Percentiles rank a stretch among this genome's conserved stretches.
These are phyloP conservation scores for Hypselothyrea guttata DNA, from an alignment of 2,888 invertebrate species.

Conservation along the genomic window DNA sequence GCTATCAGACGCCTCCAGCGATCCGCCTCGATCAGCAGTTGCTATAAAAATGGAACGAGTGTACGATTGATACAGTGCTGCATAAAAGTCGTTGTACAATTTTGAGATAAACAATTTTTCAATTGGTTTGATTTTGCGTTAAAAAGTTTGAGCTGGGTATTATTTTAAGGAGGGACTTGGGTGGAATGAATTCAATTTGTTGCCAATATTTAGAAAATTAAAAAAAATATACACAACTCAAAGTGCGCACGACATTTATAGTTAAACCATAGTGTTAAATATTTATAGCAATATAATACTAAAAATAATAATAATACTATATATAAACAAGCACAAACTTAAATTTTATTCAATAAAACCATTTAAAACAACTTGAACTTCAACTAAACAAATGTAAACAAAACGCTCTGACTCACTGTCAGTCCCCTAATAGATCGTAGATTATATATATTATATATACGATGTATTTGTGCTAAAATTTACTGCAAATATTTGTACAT, in stretches of 20 bases:
- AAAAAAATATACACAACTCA: constrained; percentile 36
- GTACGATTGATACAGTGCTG: constrained; percentile 54
- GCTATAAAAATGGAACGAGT: constrained; percentile 66
- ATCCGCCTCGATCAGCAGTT: constrained; percentile 78
- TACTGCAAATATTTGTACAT: constrained; percentile 22
- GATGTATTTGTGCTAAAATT: constrained; percentile 29
- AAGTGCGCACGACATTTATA: constrained; percentile 54
- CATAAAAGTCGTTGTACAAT: constrained; percentile 57
- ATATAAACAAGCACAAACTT: constrained; percentile 47
- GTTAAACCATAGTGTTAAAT: constrained; percentile 5
- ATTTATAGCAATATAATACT: constrained; percentile 12
- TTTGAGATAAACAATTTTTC: constrained; percentile 19
- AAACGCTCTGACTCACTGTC: constrained; percentile 21
- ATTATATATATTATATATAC: background rate
- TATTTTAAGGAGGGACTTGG: constrained; percentile 11
- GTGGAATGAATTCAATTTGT: constrained; percentile 25
- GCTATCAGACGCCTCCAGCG: constrained; percentile 80
- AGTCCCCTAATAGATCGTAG: constrained; percentile 1
- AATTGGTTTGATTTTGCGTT: constrained; percentile 63
- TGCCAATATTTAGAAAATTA: constrained; percentile 40
- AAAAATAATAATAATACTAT: constrained; percentile 9
- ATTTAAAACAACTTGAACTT: constrained; percentile 33
- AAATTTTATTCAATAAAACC: constrained; percentile 48
- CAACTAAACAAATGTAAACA: constrained; percentile 21
- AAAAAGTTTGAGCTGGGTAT: constrained; percentile 53